phyloP scores from a whole-genome alignment of 2,888 invertebrate species.

The Hartigia nigra region DNA sequence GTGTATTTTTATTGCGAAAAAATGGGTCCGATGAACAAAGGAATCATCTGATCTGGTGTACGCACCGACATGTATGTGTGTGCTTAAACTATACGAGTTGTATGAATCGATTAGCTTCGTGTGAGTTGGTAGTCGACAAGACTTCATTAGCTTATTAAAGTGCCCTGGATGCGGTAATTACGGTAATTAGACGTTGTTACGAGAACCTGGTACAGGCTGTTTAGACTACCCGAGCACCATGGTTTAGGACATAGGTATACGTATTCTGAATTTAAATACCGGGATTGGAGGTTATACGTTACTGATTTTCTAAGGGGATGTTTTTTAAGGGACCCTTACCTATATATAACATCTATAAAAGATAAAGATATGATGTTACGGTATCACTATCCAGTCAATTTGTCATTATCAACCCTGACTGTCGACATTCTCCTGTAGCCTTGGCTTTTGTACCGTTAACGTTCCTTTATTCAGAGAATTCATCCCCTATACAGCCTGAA shows the following conservation, averaged over 20 bases:
- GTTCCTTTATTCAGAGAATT: not conserved
- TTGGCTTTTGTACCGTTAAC: not conserved
- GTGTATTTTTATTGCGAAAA: not conserved
- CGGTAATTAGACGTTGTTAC: not conserved
- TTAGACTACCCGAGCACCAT: not conserved
- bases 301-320: not conserved
- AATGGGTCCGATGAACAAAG: not conserved
- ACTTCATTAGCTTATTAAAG: constrained; percentile 1
- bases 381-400: constrained; percentile 37
- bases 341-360: not conserved
- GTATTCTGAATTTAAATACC: not conserved
- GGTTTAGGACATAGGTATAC: not conserved
- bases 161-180: not conserved
- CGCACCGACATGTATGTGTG: too few species aligned
- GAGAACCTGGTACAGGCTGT: not conserved
- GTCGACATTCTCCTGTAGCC: not conserved
- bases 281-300: not conserved
- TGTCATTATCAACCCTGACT: constrained; percentile 52
- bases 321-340: not conserved
- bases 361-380: not conserved
- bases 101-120: not conserved
- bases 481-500: not conserved
- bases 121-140: constrained; percentile 10
- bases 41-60: too few species aligned
- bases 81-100: not conserved